Base-by-base conservation (phyloP, 2,797 vertebrate genomes). In the Arremon aurantiirostris region DNA sequence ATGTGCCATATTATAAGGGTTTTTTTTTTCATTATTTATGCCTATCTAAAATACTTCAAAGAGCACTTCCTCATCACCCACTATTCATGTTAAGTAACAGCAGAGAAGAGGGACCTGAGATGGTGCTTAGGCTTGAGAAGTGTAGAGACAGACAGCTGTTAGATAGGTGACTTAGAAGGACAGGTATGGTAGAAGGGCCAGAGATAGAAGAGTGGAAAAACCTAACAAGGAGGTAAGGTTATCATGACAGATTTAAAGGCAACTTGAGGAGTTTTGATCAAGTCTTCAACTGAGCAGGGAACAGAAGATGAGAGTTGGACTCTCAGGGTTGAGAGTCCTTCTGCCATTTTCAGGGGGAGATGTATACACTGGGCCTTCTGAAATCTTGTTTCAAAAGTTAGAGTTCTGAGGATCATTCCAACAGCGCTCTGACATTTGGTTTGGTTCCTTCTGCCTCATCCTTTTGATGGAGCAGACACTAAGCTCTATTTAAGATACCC, bases 291-390 rank as follows among this genome's bases (percentile, higher is more conserved):
- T 22, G 32, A 46, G 34, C 46, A 23, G 37, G 35, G 42, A 81
- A 20, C 6, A 70, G 35, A 5, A 1, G 1, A 24, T 70, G 27
- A 10, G 10, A n/a, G n/a, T n/a, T n/a, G n/a, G n/a, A n/a, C n/a
- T n/a, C n/a, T n/a, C n/a, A 83, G 28, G 9, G 9, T 30, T 82
- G 42, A 56, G 46, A 39, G 28, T 30, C 7, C 49, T 73, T 49
- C 41, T 86, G 39, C 46, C 2, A 0, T 53, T 81, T 85, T 81
- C 7, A 35, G 28, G 32, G 8, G 41, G 35, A 47, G 8, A 49
- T 63, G 26, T 41, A 8, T 37, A 22, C 28, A 12, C 11, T 42
- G 56, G 4, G 8, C 27, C 27, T 27, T 65, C 44, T 73, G 44
- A 64, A 70, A 28, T 47, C 35, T 55, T 22, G 17, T 12, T 78